These are phyloP conservation scores for Buathra laborator DNA, from an alignment of 2,888 invertebrate genomes.

Conservation along the genomic window DNA sequence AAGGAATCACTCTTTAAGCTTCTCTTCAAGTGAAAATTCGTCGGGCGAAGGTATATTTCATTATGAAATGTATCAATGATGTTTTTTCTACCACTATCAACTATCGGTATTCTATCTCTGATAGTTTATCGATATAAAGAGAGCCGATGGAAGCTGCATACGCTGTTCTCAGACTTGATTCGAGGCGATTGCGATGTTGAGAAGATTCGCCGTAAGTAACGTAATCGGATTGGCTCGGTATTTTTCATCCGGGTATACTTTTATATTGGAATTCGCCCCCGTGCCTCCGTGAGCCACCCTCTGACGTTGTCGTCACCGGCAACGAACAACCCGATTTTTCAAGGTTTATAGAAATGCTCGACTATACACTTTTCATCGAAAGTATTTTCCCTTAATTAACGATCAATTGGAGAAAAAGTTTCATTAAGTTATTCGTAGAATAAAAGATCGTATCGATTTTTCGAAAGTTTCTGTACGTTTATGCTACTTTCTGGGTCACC, in stretches of 20 bases:
- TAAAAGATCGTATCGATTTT: neutral
- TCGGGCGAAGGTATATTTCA: neutral
- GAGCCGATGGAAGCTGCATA: constrained; percentile 1
- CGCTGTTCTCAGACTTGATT: constrained; percentile 27
- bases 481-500: constrained; percentile 42
- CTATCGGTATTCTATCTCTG: neutral
- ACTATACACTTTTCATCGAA: neutral
- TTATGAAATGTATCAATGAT: neutral
- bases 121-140: constrained; percentile 10
- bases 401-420: neutral
- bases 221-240: constrained; percentile 68
- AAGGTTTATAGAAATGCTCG: neutral
- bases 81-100: neutral
- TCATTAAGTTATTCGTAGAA: neutral
- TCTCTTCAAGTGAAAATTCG: neutral
- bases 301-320: neutral
- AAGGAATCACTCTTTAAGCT: constrained; percentile 3
- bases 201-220: constrained; percentile 52
- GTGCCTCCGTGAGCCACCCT: neutral
- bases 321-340: neutral
- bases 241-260: constrained; percentile 49
- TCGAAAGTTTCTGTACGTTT: neutral
- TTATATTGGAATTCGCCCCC: constrained; percentile 15
- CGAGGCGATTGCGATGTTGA: constrained; percentile 35
- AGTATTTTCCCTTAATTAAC: neutral